Evolutionary conservation across 2,888 invertebrate genomes (phyloP).

Genomic region (Spilarctia lutea): DNA sequence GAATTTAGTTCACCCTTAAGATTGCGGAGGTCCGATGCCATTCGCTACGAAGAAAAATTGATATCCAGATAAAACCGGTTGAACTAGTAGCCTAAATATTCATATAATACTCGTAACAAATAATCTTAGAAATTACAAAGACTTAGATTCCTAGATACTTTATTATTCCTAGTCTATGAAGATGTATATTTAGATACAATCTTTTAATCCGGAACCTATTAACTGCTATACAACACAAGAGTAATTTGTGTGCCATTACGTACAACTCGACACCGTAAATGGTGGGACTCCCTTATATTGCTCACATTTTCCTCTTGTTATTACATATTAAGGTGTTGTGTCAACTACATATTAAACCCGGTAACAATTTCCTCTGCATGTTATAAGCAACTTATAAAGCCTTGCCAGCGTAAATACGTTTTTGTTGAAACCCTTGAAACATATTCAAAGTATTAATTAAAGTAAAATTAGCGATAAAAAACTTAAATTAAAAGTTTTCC

Average conservation of each 20-base stretch:
- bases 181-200: not conserved
- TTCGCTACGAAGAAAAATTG: no score
- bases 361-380: not conserved
- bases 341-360: constrained; percentile 3
- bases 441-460: no score
- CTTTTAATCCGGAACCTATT: not conserved
- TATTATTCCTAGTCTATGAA: no score
- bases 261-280: constrained; percentile 10
- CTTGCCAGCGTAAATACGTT: no score
- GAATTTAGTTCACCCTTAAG: no score
- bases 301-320: constrained; percentile 6
- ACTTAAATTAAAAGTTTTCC: not conserved
- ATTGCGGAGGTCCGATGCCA: no score
- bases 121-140: no score
- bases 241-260: not conserved
- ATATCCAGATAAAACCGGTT: no score
- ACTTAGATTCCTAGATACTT: no score
- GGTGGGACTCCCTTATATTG: not conserved
- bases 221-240: not conserved
- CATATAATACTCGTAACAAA: no score
- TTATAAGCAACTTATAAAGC: not conserved
- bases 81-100: no score
- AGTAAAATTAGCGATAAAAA: not conserved
- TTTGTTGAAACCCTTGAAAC: no score
- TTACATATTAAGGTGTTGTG: constrained; percentile 1